Base-by-base conservation (phyloP, 2,113 vertebrate genomes). In the Benthochromis sp. region DNA sequence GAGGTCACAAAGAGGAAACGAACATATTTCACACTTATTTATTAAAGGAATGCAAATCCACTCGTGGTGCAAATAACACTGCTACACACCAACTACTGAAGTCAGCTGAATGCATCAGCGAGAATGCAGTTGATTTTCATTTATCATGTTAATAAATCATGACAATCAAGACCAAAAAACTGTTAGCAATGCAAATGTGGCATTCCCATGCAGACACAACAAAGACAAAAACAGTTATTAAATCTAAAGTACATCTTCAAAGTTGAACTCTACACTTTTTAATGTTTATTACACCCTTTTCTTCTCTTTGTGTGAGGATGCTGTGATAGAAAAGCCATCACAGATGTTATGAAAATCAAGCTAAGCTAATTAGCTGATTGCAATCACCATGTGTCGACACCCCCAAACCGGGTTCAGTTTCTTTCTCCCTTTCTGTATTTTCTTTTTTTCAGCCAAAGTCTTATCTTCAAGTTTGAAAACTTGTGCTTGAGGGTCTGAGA, bases 321-420 rank as follows among this genome's bases (percentile, higher is more conserved):
- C 27, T 84, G 76, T 92, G 88, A 83, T 45, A 59, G 73, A 47
- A 90, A 88, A 92, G 87, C 84, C 80, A 91, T 76, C 79, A 87
- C 90, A 94, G 88, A 92, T 94, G 91, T 89, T 89, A 79, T 83
- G n/a, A 90, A 90, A 92, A 86, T 90, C 82, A 92, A 86, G 86
- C 88, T 92, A 86, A 90, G 86, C 85, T 90, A 93, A 92, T 94
- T 94, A 93, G 88, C 84, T 92, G 95, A 95, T 94, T 89, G 89
- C 89, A 93, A 95, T 95, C 93, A 91, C 85, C 34, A 66, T 82
- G 83, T 90, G 88, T 93, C 84, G 86, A 87, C 90, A 89, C 83
- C 88, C 78, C 53, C 81, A 89, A 89, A 90, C 89, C 86, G 86
- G 76, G 2, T 89, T 88, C 13, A 38, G 38, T 88, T 89, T 24